Evolutionary conservation across 1,140 invertebrate genomes (phyloP), one percentile per base, ranked within the genome.

Genomic region (Brachionus asplanchnoidis): DNA sequence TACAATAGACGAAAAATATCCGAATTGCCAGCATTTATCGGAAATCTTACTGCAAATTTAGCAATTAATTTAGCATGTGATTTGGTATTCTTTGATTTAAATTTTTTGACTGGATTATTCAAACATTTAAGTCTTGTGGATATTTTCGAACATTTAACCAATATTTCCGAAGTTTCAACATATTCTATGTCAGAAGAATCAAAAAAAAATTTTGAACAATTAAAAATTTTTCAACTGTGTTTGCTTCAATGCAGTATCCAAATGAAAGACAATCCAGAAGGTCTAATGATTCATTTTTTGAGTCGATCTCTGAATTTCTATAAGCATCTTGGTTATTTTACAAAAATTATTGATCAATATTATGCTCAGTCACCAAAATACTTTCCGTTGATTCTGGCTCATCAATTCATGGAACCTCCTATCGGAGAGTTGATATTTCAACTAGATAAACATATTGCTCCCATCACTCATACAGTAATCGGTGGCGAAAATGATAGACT

Each of bases 271-370:
- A 36, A 75, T 75, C 44, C 68, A 1, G 23, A 84, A 17, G n/a
- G 5, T 14, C 2, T 88, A 68, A 86, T 87, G 8, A 85, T 87
- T 12, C 87, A 88, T 85, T 83, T 89, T 60, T 84, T 86, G 0
- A 87, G 87, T 0, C 87, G 87, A 79, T 85, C 88, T 7, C 78
- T 89, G 3, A 87, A 87, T 4, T 89, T 89, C 84, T 88, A 88
- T 77, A 66, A 86, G 12, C 86, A 84, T 20, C 86, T 88, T 84
- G 80, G 85, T 20, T 87, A 88, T 75, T 87, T 89, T 20, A 86
- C 87, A 5, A 86, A 86, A 14, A 86, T 89, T 3, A 87, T 89
- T 12, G 84, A 87, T 9, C 87, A 88, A 75, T 88, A 87, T 85
- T 88, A 89, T 83, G 87, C 85, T 1, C 85, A 85, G 8, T 88